Conservation (phyloP, 1,140 invertebrate genomes). For the Drosophila bocqueti region DNA sequence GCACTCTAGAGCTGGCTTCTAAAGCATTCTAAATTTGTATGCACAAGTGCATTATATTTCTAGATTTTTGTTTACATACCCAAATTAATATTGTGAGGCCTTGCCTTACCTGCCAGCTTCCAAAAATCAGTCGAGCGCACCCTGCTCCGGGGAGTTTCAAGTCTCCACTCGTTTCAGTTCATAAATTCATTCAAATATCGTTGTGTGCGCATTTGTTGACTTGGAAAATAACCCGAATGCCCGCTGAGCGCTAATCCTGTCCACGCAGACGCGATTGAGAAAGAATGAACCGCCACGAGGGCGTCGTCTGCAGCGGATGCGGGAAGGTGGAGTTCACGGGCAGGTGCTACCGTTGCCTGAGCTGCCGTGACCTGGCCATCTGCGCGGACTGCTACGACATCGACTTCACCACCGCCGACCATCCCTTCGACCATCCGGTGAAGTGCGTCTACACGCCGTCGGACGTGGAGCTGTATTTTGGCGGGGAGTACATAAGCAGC, state of each 20-base stretch:
- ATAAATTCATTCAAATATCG: slow-evolving; percentile 10
- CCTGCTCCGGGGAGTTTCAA: neutral
- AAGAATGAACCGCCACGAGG: slow-evolving; percentile 70
- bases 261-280: neutral
- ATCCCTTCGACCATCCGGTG: slow-evolving; percentile 73
- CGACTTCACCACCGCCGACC: slow-evolving; percentile 54
- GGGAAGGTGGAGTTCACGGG: slow-evolving; percentile 50
- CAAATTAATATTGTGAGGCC: no score
- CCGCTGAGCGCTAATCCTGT: neutral
- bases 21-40: no score
- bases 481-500: slow-evolving; percentile 60
- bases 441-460: slow-evolving; percentile 56
- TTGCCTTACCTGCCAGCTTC: neutral
- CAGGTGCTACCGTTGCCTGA: slow-evolving; percentile 67
- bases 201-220: slow-evolving; percentile 17
- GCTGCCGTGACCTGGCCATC: slow-evolving; percentile 57
- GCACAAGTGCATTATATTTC: no score
- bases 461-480: slow-evolving; percentile 68
- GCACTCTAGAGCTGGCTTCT: no score
- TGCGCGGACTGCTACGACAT: slow-evolving; percentile 61
- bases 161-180: slow-evolving; percentile 11
- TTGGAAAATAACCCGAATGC: neutral
- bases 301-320: slow-evolving; percentile 59
- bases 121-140: slow-evolving; percentile 9
- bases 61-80: no score